Conservation (phyloP, 23 tunicate genomes). For the Styela clava region DNA sequence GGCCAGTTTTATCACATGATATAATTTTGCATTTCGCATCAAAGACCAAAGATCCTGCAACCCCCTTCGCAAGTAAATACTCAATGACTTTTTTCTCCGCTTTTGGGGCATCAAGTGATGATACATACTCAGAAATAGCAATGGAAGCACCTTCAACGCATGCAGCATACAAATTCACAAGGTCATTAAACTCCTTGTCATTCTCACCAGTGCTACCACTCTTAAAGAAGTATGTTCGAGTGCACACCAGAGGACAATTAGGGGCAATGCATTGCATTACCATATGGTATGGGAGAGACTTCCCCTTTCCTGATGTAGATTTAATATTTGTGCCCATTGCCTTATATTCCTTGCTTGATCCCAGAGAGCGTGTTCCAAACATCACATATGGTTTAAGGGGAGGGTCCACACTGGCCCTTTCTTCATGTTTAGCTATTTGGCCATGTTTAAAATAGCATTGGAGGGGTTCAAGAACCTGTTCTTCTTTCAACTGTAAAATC, state of each 20-base stretch:
- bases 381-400: slow-evolving; percentile 41
- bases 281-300: slow-evolving; percentile 56
- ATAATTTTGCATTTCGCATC: slow-evolving; percentile 27
- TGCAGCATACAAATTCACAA: slow-evolving; percentile 4
- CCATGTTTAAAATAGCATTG: slow-evolving; percentile 71
- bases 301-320: slow-evolving; percentile 24
- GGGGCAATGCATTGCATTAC: slow-evolving; percentile 46
- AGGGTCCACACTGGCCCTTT: background rate
- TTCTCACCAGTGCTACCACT: background rate
- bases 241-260: slow-evolving; percentile 42
- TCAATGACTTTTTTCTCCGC: slow-evolving; percentile 18
- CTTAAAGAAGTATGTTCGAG: slow-evolving; percentile 64
- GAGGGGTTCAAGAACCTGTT: slow-evolving; percentile 46
- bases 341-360: background rate
- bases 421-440: slow-evolving; percentile 23
- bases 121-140: background rate
- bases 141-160: slow-evolving; percentile 14
- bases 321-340: slow-evolving; percentile 25
- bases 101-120: background rate
- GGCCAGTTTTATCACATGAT: background rate
- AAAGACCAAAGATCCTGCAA: slow-evolving; percentile 7
- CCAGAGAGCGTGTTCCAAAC: slow-evolving; percentile 49
- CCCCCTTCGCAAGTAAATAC: slow-evolving; percentile 2
- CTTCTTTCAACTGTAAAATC: slow-evolving; percentile 1
- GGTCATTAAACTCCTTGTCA: background rate